Evolutionary conservation across 2,888 invertebrate genomes (phyloP), one percentile per base, ranked within the genome.

Genomic region (Mechanitis mazaeus): DNA sequence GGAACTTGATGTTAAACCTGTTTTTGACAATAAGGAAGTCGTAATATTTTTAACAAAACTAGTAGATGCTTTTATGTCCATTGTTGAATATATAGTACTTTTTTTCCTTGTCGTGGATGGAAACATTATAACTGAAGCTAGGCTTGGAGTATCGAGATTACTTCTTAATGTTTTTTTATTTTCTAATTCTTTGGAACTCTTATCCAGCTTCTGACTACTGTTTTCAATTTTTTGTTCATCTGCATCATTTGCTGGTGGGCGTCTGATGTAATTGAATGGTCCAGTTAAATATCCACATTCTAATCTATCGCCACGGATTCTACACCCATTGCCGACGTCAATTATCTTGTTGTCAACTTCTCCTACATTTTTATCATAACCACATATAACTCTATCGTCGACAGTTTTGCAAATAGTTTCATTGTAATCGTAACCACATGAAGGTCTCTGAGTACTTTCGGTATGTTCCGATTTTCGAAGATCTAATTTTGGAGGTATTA

Each of bases 211-310:
- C 31, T 50, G n/a, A 20, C 1, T 33, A 31, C 5, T 4, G 20
- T 33, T 2, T 2, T 45, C 1, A 6, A 11, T 20, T 28, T 47
- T 55, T 31, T 20, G 5, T 58, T 42, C 28, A 45, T 47, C 50
- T 50, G 28, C 54, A 11, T 66, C 58, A 54, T 64, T 54, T 31
- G 59, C 69, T 31, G 71, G 70, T 3, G 73, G 74, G 45, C 74
- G 70, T 67, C 70, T 67, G 1, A 61, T 54, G 56, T 68, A 63
- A 50, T 59, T 61, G 59, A 68, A 72, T 53, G 72, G 74, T 35
- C 69, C 69, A 11, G 55, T 64, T 2, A 69, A 55, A 68, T 87
- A 87, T 3, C 87, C 87, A 72, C 87, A 87, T 75, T 87, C 87
- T 56, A 87, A 68, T 70, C 87, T 81, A n/a, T 81, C 77, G 12